Percentiles rank a stretch among this genome's conserved stretches.
Conservation (phyloP, 2,113 vertebrate species). For the Paracanthobrama guichenoti region DNA sequence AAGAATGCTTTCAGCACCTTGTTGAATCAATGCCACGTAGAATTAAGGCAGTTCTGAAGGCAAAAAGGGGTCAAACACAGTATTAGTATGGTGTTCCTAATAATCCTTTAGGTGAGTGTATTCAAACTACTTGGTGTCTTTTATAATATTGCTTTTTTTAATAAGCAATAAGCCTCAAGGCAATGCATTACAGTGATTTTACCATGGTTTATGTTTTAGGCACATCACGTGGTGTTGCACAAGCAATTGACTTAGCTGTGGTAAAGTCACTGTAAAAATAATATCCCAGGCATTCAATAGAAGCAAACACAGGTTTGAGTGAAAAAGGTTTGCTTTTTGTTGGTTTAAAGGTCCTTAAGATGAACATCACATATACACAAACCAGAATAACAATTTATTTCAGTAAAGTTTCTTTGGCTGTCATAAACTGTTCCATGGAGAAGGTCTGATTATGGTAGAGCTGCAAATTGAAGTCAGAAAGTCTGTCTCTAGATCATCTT, state of each 20-base stretch:
- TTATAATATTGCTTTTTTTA: background rate
- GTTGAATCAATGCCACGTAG: too few species aligned
- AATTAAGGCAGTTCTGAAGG: too few species aligned
- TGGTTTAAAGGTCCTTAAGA: background rate
- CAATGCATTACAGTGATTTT: background rate
- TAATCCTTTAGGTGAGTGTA: too few species aligned
- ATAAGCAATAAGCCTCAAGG: background rate
- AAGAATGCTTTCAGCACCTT: too few species aligned
- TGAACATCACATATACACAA: background rate
- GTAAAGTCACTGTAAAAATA: background rate
- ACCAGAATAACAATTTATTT: background rate
- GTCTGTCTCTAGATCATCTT: background rate
- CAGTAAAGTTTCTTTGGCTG: background rate
- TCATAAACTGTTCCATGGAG: background rate
- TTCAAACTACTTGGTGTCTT: background rate
- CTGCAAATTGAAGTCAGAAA: background rate
- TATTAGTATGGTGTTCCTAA: too few species aligned
- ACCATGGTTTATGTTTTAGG: background rate
- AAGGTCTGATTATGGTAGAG: background rate
- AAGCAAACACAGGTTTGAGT: background rate
- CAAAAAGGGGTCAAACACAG: too few species aligned
- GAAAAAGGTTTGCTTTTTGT: too few species aligned
- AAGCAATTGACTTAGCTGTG: background rate
- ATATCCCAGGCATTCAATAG: background rate
- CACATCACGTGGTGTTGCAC: background rate